A percentile compares a stretch with the other conserved stretches of the same genome.
phyloP scores from a whole-genome alignment of 2,113 vertebrate genomes.

The Scalopus aquaticus region DNA sequence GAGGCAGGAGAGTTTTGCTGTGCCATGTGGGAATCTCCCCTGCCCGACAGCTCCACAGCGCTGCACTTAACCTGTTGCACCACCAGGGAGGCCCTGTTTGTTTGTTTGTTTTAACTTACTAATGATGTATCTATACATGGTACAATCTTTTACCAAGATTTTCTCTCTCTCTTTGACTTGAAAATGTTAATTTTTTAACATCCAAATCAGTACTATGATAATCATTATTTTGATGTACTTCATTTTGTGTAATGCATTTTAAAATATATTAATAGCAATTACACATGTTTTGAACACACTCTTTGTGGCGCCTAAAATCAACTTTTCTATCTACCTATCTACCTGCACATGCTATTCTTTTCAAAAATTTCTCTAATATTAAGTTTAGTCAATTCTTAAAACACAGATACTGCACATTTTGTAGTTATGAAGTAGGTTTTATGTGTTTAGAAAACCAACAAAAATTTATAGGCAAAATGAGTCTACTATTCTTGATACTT shows the following conservation, averaged over 20 bases:
- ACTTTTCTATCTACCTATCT: too few species aligned
- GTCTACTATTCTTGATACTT: slow-evolving; percentile 35
- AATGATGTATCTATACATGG: not conserved
- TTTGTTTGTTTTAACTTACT: not conserved
- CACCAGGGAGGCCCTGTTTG: too few species aligned
- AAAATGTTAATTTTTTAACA: not conserved
- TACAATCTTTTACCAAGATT: not conserved
- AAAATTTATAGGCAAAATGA: slow-evolving; percentile 62
- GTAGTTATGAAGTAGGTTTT: slow-evolving; percentile 39
- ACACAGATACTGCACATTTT: not conserved
- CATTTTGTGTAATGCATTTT: not conserved
- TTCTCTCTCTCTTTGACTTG: not conserved
- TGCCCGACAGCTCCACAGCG: too few species aligned
- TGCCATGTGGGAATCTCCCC: too few species aligned
- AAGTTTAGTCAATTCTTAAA: not conserved
- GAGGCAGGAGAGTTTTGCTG: too few species aligned
- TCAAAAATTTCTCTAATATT: not conserved
- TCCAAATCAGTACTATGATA: not conserved
- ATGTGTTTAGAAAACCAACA: slow-evolving; percentile 62
- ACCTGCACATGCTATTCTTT: not conserved
- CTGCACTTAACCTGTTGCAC: too few species aligned
- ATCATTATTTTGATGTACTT: not conserved
- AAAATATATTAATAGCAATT: not conserved
- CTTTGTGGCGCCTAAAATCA: not conserved
- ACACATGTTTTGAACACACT: not conserved